phyloP scores from a whole-genome alignment of 2,888 invertebrate genomes.

The Villa cingulata region DNA sequence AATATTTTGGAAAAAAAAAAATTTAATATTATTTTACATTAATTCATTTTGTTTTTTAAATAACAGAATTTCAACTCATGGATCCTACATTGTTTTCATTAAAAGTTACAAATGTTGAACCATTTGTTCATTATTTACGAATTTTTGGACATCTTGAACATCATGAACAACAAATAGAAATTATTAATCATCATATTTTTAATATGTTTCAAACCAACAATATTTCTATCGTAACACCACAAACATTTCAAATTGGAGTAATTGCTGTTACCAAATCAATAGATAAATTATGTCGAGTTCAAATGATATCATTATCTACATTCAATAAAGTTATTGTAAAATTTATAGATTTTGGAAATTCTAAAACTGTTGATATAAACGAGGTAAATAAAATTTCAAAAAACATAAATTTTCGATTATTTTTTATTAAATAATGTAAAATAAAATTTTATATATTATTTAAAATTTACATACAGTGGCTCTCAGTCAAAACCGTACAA shows the following conservation, averaged over 20 bases:
- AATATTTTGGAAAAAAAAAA: too few relatives aligned
- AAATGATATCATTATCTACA: conserved; percentile 40
- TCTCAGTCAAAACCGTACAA: neutral
- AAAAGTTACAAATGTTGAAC: neutral
- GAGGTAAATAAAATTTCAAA: neutral
- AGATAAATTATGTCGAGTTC: conserved; percentile 48
- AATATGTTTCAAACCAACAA: too few relatives aligned
- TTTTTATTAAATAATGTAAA: neutral
- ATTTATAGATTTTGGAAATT: conserved; percentile 7
- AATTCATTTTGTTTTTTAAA: too few relatives aligned
- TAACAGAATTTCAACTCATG: too few relatives aligned
- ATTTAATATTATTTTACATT: too few relatives aligned
- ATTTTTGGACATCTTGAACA: too few relatives aligned
- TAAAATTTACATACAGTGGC: neutral
- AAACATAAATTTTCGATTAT: neutral
- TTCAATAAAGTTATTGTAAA: conserved; percentile 12
- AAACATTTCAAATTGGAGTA: conserved; percentile 22
- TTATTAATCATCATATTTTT: too few relatives aligned
- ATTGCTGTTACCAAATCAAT: conserved; percentile 43
- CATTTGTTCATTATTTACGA: too few relatives aligned
- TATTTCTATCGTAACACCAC: too few relatives aligned
- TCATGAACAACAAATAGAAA: too few relatives aligned
- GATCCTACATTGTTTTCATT: too few relatives aligned
- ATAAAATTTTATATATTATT: neutral
- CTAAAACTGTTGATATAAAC: neutral